phyloP scores from a whole-genome alignment of 2,113 vertebrate species.

The Leptodactylus fuscus region DNA sequence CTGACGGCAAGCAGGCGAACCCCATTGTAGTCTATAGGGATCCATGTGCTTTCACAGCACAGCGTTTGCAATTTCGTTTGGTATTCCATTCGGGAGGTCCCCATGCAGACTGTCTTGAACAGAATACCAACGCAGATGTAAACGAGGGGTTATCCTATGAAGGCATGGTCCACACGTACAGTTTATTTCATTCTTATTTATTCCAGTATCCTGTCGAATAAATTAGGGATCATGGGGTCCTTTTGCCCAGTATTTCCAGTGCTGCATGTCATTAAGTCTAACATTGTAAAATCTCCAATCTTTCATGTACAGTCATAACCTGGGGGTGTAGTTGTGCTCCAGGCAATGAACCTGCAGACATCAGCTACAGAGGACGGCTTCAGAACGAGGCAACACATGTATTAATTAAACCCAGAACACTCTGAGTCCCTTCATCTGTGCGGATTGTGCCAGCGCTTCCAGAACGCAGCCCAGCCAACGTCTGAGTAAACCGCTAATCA shows the following conservation, averaged over 20 bases:
- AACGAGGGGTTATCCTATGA: too few relatives aligned
- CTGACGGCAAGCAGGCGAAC: too few relatives aligned
- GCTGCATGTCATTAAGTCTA: not conserved
- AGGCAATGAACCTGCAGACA: slow-evolving; percentile 6
- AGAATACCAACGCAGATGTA: too few relatives aligned
- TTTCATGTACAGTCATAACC: slow-evolving; percentile 26
- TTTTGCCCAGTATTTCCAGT: not conserved
- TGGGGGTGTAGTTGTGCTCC: not conserved
- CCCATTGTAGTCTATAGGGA: too few relatives aligned
- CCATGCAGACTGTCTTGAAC: too few relatives aligned
- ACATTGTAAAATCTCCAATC: not conserved
- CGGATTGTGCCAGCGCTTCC: slow-evolving; percentile 29
- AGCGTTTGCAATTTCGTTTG: too few relatives aligned
- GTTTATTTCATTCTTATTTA: too few relatives aligned
- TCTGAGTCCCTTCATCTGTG: slow-evolving; percentile 27
- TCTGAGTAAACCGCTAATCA: slow-evolving; percentile 47
- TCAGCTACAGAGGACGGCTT: slow-evolving; percentile 23
- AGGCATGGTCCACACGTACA: too few relatives aligned
- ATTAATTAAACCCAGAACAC: slow-evolving; percentile 38
- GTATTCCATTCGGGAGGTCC: too few relatives aligned
- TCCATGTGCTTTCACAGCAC: too few relatives aligned
- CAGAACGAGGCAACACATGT: slow-evolving; percentile 16
- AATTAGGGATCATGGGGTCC: too few relatives aligned
- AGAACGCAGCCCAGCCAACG: slow-evolving; percentile 20
- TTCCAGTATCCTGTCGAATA: too few relatives aligned